Conservation (phyloP, 2,113 vertebrate genomes). For the Podarcis cretensis region DNA sequence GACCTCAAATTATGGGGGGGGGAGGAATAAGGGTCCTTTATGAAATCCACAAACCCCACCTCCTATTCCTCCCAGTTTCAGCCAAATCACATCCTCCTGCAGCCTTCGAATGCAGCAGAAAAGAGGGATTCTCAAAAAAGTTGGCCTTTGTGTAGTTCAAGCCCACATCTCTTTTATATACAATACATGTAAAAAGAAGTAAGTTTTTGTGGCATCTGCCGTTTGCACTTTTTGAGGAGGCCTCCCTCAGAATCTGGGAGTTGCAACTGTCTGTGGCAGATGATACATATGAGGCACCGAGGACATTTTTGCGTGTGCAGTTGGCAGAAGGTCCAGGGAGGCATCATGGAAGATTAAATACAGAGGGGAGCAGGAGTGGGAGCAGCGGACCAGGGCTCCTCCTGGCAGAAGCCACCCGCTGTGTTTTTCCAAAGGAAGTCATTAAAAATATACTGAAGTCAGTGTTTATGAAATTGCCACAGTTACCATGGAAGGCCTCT, state of each 20-base stretch:
- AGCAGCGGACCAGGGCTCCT: neutral
- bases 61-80: neutral
- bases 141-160: neutral
- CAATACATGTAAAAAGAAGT: neutral
- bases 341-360: neutral
- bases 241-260: neutral
- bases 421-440: slow-evolving; percentile 43
- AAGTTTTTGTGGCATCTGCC: neutral
- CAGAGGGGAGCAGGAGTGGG: neutral
- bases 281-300: too few species aligned
- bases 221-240: neutral
- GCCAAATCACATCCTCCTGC: neutral
- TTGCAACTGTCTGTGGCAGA: too few species aligned
- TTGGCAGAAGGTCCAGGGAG: neutral
- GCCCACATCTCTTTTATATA: too few species aligned
- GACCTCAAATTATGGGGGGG: neutral
- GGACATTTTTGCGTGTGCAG: neutral
- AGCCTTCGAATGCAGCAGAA: neutral
- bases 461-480: slow-evolving; percentile 7
- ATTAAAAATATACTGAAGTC: slow-evolving; percentile 24
- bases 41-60: neutral
- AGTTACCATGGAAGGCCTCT: slow-evolving; percentile 1
- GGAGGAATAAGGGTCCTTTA: neutral
- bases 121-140: neutral
- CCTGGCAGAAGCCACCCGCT: neutral